A percentile compares a stretch with the other conserved stretches of the same genome.
These are phyloP conservation scores for Bos javanicus DNA, from an alignment of 2,113 vertebrate species.

Conservation along the genomic window DNA sequence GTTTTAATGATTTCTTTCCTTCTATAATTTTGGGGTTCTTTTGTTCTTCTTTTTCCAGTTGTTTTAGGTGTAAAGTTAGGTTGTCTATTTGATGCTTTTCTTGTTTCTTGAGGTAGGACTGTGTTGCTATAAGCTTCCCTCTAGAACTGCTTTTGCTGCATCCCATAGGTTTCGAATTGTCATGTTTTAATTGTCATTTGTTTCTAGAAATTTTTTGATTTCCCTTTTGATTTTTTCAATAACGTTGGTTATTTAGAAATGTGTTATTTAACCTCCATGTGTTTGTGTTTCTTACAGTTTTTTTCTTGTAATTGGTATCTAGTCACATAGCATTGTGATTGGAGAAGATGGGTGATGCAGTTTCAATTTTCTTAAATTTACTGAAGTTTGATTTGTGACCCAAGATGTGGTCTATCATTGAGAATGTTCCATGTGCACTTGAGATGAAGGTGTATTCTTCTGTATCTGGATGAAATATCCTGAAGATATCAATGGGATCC, in stretches of 20 bases:
- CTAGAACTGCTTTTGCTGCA: neutral
- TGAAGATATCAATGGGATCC: neutral
- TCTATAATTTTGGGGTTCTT: neutral
- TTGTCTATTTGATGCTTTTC: neutral
- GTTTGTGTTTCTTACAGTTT: neutral
- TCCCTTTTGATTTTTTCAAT: neutral
- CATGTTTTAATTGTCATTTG: neutral
- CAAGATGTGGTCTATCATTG: neutral
- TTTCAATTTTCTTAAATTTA: neutral
- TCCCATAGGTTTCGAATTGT: neutral
- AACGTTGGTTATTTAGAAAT: neutral
- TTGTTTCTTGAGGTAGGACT: neutral
- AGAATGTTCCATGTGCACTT: neutral
- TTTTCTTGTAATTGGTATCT: neutral
- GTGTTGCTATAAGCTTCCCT: neutral
- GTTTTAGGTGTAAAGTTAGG: neutral
- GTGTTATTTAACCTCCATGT: neutral
- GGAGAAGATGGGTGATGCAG: neutral
- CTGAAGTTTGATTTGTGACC: neutral
- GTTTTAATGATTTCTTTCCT: neutral
- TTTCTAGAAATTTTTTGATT: neutral
- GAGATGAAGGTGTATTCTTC: neutral
- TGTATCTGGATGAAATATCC: neutral
- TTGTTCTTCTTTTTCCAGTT: neutral
- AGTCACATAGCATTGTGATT: neutral